Percentiles rank a stretch among this genome's conserved stretches.
These are phyloP conservation scores for Pachypanchax playfairii DNA, from an alignment of 2,113 vertebrate genomes.

Conservation along the genomic window DNA sequence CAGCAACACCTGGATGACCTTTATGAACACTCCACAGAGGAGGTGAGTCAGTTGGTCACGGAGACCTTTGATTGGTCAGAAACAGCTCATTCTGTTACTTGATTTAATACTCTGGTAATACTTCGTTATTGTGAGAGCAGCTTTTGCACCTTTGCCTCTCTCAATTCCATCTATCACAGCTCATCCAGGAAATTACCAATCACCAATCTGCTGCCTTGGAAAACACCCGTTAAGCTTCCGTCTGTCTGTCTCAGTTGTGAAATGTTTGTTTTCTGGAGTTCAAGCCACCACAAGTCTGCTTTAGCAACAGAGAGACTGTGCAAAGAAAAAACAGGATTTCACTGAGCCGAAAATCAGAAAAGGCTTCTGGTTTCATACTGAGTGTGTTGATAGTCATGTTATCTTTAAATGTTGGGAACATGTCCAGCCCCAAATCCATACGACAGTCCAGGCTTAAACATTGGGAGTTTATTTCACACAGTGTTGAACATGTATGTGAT, in stretches of 20 bases:
- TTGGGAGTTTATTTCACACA: constrained; percentile 54
- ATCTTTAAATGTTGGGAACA: constrained; percentile 6
- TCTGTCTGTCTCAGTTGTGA: constrained; percentile 51
- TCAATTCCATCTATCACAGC: constrained; percentile 19
- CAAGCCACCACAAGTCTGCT: constrained; percentile 41
- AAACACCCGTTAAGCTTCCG: constrained; percentile 27
- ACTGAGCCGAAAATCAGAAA: constrained; percentile 4
- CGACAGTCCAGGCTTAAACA: constrained; percentile 20
- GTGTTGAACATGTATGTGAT: constrained; percentile 22
- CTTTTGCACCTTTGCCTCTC: constrained; percentile 1
- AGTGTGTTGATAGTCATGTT: background rate
- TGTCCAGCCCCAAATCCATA: too few species aligned
- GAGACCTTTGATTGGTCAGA: background rate
- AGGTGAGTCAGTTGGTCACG: constrained; percentile 66
- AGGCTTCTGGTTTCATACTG: background rate
- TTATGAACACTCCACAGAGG: constrained; percentile 84
- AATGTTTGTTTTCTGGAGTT: constrained; percentile 62
- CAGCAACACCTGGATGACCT: constrained; percentile 82
- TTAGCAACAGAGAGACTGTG: constrained; percentile 8
- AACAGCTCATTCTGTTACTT: background rate
- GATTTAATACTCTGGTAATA: constrained; percentile 5
- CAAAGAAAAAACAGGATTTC: constrained; percentile 12
- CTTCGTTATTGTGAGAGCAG: background rate
- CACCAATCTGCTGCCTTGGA: constrained; percentile 34
- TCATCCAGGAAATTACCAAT: constrained; percentile 41